A percentile compares a stretch with the other conserved stretches of the same genome.
phyloP scores from a whole-genome alignment of 2,113 vertebrate species.

The Myiopsitta monachus region DNA sequence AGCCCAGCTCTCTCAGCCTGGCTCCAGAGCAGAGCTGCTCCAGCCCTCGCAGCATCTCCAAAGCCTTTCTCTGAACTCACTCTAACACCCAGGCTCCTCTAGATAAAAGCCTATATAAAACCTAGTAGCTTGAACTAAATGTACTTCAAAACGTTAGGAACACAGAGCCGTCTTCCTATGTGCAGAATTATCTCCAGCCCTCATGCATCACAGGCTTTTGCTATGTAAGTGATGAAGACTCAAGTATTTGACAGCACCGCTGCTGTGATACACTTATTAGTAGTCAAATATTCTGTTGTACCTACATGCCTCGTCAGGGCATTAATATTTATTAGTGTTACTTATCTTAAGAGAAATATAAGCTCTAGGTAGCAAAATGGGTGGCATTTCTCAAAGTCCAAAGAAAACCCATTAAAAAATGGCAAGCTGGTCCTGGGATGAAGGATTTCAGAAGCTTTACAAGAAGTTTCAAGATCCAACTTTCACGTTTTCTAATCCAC shows the following conservation, averaged over 20 bases:
- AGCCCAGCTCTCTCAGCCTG: neutral
- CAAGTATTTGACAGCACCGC: neutral
- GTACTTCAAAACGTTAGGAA: neutral
- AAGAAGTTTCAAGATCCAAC: neutral
- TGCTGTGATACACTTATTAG: neutral
- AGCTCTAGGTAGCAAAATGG: neutral
- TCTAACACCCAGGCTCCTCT: neutral
- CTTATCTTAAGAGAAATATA: neutral
- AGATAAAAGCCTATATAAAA: neutral
- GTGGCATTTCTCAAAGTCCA: neutral
- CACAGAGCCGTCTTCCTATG: neutral
- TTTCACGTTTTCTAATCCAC: neutral
- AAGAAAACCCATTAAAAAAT: neutral
- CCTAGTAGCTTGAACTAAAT: neutral
- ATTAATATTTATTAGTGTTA: neutral
- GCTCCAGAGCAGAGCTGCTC: neutral
- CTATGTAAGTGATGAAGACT: neutral
- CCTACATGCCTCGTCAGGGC: neutral
- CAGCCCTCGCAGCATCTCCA: neutral
- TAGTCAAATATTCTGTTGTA: neutral
- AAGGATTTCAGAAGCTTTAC: constrained; percentile 1
- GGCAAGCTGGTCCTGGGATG: neutral
- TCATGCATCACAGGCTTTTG: neutral
- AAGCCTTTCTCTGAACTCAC: neutral
- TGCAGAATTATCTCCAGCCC: neutral